A percentile compares a stretch with the other conserved stretches of the same genome.
Conservation (phyloP, 2,888 invertebrate species). For the Tenthredo scrophulariae region DNA sequence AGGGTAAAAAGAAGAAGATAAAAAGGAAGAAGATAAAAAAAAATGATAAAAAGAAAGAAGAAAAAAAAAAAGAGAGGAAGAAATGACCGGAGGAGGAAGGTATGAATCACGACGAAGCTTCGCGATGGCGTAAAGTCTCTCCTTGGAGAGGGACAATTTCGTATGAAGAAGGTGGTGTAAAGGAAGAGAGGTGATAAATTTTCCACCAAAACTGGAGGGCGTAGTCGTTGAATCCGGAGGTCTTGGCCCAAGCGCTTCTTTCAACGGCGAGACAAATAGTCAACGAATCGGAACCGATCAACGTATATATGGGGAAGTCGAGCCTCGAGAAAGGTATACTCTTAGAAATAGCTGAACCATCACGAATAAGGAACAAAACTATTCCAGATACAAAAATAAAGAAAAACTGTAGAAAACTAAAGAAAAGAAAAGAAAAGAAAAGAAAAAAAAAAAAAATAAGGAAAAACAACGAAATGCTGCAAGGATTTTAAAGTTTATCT, state of each 20-base stretch:
- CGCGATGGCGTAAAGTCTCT: slow-evolving; percentile 30
- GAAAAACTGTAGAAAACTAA: too few species aligned
- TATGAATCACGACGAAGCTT: slow-evolving; percentile 40
- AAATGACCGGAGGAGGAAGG: slow-evolving; percentile 35
- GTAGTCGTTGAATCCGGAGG: slow-evolving; percentile 26
- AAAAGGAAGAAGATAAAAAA: background rate
- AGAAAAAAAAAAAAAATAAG: background rate
- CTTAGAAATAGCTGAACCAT: background rate
- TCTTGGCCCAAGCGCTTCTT: slow-evolving; percentile 8
- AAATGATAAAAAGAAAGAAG: background rate
- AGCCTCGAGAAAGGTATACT: background rate
- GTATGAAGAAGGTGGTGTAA: slow-evolving; percentile 48
- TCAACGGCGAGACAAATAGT: slow-evolving; percentile 42
- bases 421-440: background rate
- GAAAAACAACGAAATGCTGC: background rate
- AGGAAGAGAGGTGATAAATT: slow-evolving; percentile 47
- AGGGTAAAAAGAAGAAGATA: background rate
- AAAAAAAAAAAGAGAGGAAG: background rate
- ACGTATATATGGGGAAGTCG: background rate
- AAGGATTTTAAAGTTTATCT: slow-evolving; percentile 18
- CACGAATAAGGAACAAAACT: background rate
- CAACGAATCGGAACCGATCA: slow-evolving; percentile 43
- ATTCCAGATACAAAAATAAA: background rate
- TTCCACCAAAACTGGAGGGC: slow-evolving; percentile 3
- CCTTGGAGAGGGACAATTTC: slow-evolving; percentile 36